Percentiles rank a stretch among this genome's conserved stretches.
These are phyloP conservation scores for Cetonia aurata DNA, from an alignment of 2,888 invertebrate genomes.

Conservation along the genomic window DNA sequence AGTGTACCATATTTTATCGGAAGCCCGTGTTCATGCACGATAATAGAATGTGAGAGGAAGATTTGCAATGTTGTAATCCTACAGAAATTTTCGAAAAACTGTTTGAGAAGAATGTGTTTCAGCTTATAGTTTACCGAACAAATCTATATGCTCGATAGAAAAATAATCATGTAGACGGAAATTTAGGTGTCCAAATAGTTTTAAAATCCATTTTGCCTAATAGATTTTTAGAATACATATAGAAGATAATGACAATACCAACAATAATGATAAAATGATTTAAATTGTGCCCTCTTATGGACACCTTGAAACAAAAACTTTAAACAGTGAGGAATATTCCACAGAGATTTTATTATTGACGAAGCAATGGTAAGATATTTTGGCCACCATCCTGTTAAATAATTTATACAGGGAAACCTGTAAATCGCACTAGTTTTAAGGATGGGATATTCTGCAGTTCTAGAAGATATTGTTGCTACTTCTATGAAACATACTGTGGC, in stretches of 20 bases:
- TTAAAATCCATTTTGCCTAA: slow-evolving; percentile 18
- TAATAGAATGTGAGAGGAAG: neutral
- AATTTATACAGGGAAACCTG: neutral
- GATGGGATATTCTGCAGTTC: too few species aligned
- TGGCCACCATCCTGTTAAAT: neutral
- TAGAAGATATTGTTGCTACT: neutral
- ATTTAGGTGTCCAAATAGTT: slow-evolving; percentile 13
- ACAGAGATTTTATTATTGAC: slow-evolving; percentile 6
- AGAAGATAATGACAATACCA: slow-evolving; percentile 36
- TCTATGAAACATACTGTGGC: neutral
- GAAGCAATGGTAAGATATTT: slow-evolving; percentile 30
- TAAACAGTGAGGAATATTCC: slow-evolving; percentile 9
- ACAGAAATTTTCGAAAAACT: slow-evolving; percentile 3
- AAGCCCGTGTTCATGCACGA: neutral
- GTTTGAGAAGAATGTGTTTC: neutral
- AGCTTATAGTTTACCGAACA: neutral
- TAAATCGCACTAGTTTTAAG: neutral
- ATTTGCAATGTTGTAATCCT: neutral
- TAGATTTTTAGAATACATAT: slow-evolving; percentile 29
- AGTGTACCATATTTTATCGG: neutral
- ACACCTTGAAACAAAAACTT: slow-evolving; percentile 32
- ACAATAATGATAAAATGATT: slow-evolving; percentile 40
- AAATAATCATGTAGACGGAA: slow-evolving; percentile 11
- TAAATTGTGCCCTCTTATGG: slow-evolving; percentile 31
- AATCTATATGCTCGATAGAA: slow-evolving; percentile 1